These are phyloP conservation scores for Sapajus apella DNA, from an alignment of 2,113 vertebrate genomes.

Conservation along the genomic window DNA sequence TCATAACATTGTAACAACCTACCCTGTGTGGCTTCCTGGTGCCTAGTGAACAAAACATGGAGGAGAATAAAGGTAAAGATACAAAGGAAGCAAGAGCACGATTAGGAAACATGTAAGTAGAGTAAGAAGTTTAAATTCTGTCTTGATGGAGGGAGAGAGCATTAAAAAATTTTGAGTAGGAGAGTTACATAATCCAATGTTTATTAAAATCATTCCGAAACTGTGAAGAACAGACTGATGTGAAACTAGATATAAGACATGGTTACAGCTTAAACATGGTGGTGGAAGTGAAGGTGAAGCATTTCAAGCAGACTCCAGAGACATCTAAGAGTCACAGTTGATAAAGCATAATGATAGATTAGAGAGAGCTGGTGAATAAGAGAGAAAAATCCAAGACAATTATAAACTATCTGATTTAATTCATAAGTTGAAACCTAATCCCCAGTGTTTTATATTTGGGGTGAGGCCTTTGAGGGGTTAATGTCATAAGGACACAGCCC, in stretches of 20 bases:
- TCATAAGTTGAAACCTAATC: neutral
- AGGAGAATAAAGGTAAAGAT: neutral
- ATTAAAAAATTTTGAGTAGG: neutral
- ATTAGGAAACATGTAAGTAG: neutral
- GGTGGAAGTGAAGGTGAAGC: neutral
- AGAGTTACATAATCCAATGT: neutral
- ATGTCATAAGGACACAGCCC: neutral
- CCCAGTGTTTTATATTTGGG: neutral
- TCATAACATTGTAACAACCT: neutral
- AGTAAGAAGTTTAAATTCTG: neutral
- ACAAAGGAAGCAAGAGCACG: neutral
- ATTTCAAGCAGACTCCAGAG: neutral
- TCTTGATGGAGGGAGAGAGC: neutral
- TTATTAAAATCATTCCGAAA: slow-evolving; percentile 34
- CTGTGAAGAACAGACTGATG: neutral
- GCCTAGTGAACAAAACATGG: neutral
- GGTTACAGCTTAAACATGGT: neutral
- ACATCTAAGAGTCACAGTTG: neutral
- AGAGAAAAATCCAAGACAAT: neutral
- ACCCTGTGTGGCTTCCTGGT: neutral
- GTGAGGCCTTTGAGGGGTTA: neutral
- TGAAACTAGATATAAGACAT: neutral
- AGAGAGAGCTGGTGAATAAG: neutral
- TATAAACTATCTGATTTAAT: neutral
- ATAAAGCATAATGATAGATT: neutral